phyloP scores from a whole-genome alignment of 2,797 vertebrate species.

The Catostomus latipinnis region DNA sequence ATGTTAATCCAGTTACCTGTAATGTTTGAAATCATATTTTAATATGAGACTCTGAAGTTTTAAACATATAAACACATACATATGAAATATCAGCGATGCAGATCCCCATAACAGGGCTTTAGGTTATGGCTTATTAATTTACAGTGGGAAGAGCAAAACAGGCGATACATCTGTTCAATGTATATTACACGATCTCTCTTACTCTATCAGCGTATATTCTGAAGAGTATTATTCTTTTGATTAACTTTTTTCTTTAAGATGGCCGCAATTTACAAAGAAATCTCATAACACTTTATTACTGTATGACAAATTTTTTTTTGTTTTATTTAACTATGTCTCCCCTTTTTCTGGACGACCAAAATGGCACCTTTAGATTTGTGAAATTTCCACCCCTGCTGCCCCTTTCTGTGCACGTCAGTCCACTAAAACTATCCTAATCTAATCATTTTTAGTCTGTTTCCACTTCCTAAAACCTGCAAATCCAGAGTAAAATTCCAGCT shows the following conservation, averaged over 20 bases:
- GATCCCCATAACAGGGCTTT: slow-evolving; percentile 6
- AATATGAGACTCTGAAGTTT: slow-evolving; percentile 8
- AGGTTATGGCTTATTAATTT: slow-evolving; percentile 13
- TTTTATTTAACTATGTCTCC: too few species aligned
- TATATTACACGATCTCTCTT: background rate
- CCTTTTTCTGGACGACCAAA: too few species aligned
- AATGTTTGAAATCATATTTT: slow-evolving; percentile 33
- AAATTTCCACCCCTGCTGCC: too few species aligned
- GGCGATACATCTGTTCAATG: slow-evolving; percentile 17
- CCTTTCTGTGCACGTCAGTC: background rate
- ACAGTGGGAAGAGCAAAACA: slow-evolving; percentile 3
- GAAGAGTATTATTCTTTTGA: too few species aligned
- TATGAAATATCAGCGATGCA: background rate
- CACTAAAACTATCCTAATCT: too few species aligned
- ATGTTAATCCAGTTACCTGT: slow-evolving; percentile 37
- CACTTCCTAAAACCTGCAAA: background rate
- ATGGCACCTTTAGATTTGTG: too few species aligned
- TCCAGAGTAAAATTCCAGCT: background rate
- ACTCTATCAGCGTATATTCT: background rate
- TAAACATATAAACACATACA: slow-evolving; percentile 36
- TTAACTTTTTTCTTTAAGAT: too few species aligned
- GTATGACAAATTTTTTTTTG: too few species aligned
- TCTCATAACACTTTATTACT: too few species aligned
- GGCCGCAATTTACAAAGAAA: too few species aligned
- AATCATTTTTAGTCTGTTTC: too few species aligned